A percentile compares a stretch with the other conserved stretches of the same genome.
Conservation (phyloP, 2,113 vertebrate species). For the Ranitomeya imitator region DNA sequence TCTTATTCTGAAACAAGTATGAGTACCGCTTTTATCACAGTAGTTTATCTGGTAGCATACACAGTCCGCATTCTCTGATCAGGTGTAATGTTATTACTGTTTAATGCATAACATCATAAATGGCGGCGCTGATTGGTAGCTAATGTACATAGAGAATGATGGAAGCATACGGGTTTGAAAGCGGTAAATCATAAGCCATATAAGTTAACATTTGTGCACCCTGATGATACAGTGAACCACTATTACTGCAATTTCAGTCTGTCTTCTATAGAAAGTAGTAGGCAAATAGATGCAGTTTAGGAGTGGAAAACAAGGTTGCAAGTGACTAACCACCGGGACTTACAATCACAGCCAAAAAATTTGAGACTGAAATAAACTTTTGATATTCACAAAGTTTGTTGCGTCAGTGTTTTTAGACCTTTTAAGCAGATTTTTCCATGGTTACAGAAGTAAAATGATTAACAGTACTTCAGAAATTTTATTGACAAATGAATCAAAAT, state of each 20-base stretch:
- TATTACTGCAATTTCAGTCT: background rate
- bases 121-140: slow-evolving; percentile 68
- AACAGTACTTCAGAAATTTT: too few relatives aligned
- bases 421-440: too few relatives aligned
- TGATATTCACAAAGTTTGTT: too few relatives aligned
- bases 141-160: slow-evolving; percentile 76
- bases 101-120: slow-evolving; percentile 63
- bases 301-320: background rate
- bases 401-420: too few relatives aligned
- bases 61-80: slow-evolving; percentile 54
- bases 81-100: slow-evolving; percentile 59
- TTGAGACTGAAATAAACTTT: too few relatives aligned
- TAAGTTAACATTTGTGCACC: background rate
- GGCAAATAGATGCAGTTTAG: background rate
- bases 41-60: slow-evolving; percentile 54
- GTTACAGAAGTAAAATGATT: too few relatives aligned
- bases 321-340: background rate
- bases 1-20: slow-evolving; percentile 57
- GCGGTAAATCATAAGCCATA: background rate
- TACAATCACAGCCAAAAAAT: background rate
- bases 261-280: background rate
- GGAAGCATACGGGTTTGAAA: slow-evolving; percentile 66
- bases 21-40: slow-evolving; percentile 64
- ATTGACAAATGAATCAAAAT: too few relatives aligned
- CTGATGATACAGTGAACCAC: background rate